Evolutionary conservation across 2,797 vertebrate species (phyloP).

Genomic region (Anguilla obscura): DNA sequence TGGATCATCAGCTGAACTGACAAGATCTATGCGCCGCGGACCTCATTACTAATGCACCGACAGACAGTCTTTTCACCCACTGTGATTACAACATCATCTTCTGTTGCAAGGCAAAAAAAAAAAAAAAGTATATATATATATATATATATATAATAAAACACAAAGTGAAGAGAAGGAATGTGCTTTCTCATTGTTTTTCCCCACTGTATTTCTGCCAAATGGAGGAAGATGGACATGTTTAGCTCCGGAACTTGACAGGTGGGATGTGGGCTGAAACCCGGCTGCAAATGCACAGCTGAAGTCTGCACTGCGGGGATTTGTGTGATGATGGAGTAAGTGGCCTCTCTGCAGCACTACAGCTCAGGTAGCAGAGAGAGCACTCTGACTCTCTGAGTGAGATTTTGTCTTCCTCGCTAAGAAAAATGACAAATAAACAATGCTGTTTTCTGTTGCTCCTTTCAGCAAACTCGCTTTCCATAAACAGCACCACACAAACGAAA

Average conservation of each 20-base stretch:
- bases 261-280: conserved; percentile 60
- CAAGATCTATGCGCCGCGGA: conserved; percentile 58
- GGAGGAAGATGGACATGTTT: conserved; percentile 67
- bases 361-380: conserved; percentile 58
- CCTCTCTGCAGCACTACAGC: conserved; percentile 55
- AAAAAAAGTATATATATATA: background rate
- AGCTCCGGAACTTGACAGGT: conserved; percentile 65
- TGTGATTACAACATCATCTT: conserved; percentile 55
- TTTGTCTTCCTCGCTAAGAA: conserved; percentile 49
- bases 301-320: conserved; percentile 63
- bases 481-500: background rate
- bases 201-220: conserved; percentile 47
- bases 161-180: conserved; percentile 45
- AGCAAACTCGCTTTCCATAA: background rate
- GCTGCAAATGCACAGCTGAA: conserved; percentile 63
- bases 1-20: conserved; percentile 57
- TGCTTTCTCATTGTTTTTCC: conserved; percentile 41
- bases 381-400: conserved; percentile 30
- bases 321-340: conserved; percentile 66
- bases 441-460: conserved; percentile 47
- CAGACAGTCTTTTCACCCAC: conserved; percentile 53
- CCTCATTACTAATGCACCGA: conserved; percentile 68
- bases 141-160: background rate
- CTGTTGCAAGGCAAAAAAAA: conserved; percentile 31
- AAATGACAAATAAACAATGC: conserved; percentile 55